phyloP scores from a whole-genome alignment of 1,140 invertebrate species.

The Caenorhabditis briggsae region DNA sequence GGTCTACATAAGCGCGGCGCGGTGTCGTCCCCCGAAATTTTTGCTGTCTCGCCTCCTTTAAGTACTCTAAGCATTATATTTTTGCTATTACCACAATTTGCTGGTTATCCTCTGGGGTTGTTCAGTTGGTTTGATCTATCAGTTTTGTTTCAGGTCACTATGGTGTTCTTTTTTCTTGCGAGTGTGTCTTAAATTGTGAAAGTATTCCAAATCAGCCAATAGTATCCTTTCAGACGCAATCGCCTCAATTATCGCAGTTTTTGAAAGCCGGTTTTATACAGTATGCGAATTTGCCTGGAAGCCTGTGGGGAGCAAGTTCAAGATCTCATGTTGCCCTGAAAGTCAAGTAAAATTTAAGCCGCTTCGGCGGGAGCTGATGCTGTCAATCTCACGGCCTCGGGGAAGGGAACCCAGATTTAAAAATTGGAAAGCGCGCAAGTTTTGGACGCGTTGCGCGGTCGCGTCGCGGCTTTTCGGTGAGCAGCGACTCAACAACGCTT shows the following conservation, averaged over 20 bases:
- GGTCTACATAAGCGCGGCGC: too few species aligned
- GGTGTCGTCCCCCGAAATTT: too few species aligned
- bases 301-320: too few species aligned
- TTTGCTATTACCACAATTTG: not conserved
- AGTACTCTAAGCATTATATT: too few species aligned
- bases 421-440: too few species aligned
- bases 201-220: not conserved
- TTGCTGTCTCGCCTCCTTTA: too few species aligned
- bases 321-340: too few species aligned
- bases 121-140: not conserved
- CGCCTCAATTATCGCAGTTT: not conserved
- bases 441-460: too few species aligned
- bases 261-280: not conserved
- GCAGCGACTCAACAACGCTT: too few species aligned
- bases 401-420: too few species aligned
- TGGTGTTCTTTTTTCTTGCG: not conserved
- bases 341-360: not conserved
- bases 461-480: too few species aligned
- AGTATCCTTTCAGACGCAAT: not conserved
- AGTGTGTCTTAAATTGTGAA: not conserved
- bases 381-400: not conserved
- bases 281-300: not conserved
- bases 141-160: not conserved
- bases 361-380: not conserved
- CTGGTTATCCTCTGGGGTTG: not conserved